These are phyloP conservation scores for Trichechus manatus DNA, from an alignment of 2,113 vertebrate species.

Conservation along the genomic window DNA sequence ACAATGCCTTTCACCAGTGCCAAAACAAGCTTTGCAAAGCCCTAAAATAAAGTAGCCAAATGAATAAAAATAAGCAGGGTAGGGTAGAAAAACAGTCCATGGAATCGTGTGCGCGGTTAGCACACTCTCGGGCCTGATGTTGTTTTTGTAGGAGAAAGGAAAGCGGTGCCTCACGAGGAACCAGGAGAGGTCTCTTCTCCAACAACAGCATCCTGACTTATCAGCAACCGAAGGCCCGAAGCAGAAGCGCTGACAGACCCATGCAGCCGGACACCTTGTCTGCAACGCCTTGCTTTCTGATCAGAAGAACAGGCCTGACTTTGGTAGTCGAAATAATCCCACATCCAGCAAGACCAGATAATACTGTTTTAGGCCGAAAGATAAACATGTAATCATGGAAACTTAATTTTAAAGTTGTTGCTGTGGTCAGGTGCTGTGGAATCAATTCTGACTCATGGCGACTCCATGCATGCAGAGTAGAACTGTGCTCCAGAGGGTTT, in stretches of 20 bases:
- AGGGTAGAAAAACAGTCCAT: conserved; percentile 75
- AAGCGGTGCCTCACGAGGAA: conserved; percentile 64
- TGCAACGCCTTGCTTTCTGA: not conserved
- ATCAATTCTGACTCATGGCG: not conserved
- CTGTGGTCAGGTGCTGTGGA: too few species aligned
- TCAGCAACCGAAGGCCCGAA: not conserved
- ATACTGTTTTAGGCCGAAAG: not conserved
- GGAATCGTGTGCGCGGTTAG: conserved; percentile 67
- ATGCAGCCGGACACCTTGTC: not conserved
- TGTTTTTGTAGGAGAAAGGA: conserved; percentile 76
- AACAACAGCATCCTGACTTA: conserved; percentile 81
- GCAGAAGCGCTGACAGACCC: not conserved
- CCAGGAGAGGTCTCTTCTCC: not conserved
- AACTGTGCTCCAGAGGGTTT: not conserved
- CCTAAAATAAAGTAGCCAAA: conserved; percentile 83
- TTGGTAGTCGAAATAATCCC: not conserved
- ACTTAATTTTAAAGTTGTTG: not conserved
- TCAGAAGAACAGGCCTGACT: not conserved
- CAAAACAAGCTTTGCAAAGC: conserved; percentile 81
- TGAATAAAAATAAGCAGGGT: conserved; percentile 81
- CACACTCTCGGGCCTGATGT: fast-evolving
- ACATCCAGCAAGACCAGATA: not conserved
- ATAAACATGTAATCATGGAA: not conserved
- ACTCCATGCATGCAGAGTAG: not conserved
- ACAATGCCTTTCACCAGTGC: conserved; percentile 68